Evolutionary conservation across 2,888 invertebrate genomes (phyloP).

Genomic region (Apamea monoglypha): DNA sequence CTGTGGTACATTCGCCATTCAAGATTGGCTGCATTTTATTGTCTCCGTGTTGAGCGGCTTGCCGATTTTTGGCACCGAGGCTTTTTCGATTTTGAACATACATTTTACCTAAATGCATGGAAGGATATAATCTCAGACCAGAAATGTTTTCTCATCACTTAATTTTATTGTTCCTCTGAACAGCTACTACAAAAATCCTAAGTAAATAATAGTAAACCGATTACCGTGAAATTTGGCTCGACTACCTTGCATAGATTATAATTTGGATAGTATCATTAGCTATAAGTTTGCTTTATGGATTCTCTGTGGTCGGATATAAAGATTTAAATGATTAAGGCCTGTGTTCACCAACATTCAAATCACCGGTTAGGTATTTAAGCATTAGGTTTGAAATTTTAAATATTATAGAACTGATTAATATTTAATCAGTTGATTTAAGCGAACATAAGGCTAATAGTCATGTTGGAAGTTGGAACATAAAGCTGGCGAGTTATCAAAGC

Average conservation of each 20-base stretch:
- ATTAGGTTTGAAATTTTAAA: background rate
- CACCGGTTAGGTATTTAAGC: background rate
- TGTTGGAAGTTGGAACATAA: background rate
- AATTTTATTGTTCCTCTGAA: background rate
- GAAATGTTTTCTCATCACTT: constrained; percentile 4
- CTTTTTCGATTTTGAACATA: constrained; percentile 19
- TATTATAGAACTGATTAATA: background rate
- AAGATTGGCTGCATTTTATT: constrained; percentile 59
- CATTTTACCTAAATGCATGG: constrained; percentile 12
- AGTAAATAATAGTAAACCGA: background rate
- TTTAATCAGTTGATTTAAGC: background rate
- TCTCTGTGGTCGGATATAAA: background rate
- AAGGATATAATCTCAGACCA: constrained; percentile 4
- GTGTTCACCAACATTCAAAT: background rate
- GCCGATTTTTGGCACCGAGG: constrained; percentile 29
- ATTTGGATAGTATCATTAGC: background rate
- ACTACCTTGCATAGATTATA: background rate
- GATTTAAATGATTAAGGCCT: background rate
- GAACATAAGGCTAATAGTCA: background rate
- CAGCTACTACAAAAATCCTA: too few relatives aligned
- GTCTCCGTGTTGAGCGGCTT: constrained; percentile 9
- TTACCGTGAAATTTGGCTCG: background rate
- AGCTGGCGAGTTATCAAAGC: constrained; percentile 14
- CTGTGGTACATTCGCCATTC: constrained; percentile 45
- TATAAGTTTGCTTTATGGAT: background rate